Percentiles rank a stretch among this genome's conserved stretches.
Conservation (phyloP, 2,113 vertebrate species). For the Trematomus loennbergii region DNA sequence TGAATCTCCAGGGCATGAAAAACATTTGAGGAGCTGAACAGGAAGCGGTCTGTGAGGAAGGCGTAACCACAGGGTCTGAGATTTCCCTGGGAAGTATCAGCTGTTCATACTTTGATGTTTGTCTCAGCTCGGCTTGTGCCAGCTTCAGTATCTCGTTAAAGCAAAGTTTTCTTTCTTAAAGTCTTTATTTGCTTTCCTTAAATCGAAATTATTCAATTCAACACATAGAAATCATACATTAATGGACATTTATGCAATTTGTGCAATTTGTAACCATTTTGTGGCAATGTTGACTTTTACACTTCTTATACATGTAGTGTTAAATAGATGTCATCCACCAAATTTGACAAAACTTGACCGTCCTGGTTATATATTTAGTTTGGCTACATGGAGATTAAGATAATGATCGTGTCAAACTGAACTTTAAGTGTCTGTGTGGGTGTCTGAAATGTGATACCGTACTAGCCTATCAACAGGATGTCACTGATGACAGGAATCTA, state of each 20-base stretch:
- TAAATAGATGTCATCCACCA: too few species aligned
- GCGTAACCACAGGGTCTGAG: slow-evolving; percentile 55
- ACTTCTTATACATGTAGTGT: too few species aligned
- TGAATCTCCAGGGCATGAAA: too few species aligned
- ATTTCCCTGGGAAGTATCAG: slow-evolving; percentile 79
- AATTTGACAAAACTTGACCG: too few species aligned
- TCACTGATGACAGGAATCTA: not conserved
- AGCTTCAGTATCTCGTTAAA: not conserved
- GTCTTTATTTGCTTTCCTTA: too few species aligned
- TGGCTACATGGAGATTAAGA: not conserved
- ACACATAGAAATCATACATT: too few species aligned
- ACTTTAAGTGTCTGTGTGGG: not conserved
- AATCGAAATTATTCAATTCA: too few species aligned
- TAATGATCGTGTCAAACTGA: slow-evolving; percentile 23
- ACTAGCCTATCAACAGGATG: not conserved
- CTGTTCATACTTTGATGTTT: slow-evolving; percentile 69
- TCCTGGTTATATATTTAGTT: not conserved
- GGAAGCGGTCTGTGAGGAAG: slow-evolving; percentile 76
- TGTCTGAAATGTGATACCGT: slow-evolving; percentile 11
- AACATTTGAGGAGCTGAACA: slow-evolving; percentile 63
- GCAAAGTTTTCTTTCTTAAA: not conserved
- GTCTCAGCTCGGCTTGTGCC: slow-evolving; percentile 47
- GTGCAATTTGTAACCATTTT: too few species aligned
- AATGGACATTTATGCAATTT: too few species aligned
- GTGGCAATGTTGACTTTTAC: too few species aligned